Conservation (phyloP, 2,113 vertebrate species). For the Guaruba guarouba region DNA sequence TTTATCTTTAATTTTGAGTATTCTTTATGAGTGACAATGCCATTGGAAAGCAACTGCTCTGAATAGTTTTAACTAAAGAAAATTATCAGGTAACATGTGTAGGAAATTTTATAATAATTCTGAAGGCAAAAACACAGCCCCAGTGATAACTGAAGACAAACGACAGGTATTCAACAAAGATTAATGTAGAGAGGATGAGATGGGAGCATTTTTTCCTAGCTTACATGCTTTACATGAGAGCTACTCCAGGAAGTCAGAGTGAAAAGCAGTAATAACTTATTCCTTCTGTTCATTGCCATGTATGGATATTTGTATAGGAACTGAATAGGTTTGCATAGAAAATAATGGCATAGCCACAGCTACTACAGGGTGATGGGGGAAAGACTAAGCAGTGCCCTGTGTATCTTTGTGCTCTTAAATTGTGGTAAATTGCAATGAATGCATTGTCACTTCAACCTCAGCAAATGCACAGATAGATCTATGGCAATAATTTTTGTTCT, state of each 20-base stretch:
- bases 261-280: neutral
- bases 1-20: constrained; percentile 14
- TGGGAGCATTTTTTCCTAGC: neutral
- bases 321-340: neutral
- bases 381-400: neutral
- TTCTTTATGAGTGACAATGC: neutral
- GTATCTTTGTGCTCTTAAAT: neutral
- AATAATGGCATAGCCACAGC: neutral
- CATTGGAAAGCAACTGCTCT: neutral
- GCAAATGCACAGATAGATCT: neutral
- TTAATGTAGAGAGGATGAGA: neutral
- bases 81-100: neutral
- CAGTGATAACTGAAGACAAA: neutral
- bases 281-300: neutral
- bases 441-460: neutral
- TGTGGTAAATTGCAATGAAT: neutral
- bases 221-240: neutral
- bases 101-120: neutral
- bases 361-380: neutral
- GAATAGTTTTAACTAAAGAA: neutral
- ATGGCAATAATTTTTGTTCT: neutral
- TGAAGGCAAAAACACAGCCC: neutral
- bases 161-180: neutral
- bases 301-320: neutral
- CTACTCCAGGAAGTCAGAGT: neutral